Percentiles rank a stretch among this genome's conserved stretches.
Conservation (phyloP, 2,888 invertebrate species). For the Monoplex corrugatus region DNA sequence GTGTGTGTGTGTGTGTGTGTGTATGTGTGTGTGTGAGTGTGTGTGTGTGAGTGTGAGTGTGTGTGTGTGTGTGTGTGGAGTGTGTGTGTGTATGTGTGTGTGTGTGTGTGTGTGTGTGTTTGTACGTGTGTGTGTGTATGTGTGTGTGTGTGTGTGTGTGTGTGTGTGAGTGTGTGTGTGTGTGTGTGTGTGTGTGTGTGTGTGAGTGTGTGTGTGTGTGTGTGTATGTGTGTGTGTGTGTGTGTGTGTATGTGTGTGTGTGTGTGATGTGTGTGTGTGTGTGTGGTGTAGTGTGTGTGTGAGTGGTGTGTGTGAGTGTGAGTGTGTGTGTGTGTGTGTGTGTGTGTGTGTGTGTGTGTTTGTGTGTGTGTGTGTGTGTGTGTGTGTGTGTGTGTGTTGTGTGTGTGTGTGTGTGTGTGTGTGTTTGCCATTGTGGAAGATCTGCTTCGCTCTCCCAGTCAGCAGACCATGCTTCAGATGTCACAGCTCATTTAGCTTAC, state of each 20-base stretch:
- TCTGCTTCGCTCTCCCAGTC: too few species aligned
- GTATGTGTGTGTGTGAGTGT: background rate
- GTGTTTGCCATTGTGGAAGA: too few species aligned
- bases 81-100: background rate
- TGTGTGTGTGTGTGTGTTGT: background rate
- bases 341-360: background rate
- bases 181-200: background rate
- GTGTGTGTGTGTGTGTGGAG: background rate
- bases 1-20: background rate
- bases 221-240: background rate
- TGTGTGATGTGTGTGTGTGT: background rate
- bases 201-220: background rate
- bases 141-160: background rate
- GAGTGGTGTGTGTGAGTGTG: background rate
- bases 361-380: conserved; percentile 1
- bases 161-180: background rate
- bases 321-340: background rate
- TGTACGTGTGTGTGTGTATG: background rate
- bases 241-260: background rate
- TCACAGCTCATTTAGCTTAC: too few species aligned
- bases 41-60: background rate
- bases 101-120: background rate
- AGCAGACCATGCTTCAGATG: too few species aligned
- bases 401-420: too few species aligned
- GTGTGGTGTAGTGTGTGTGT: background rate